These are phyloP conservation scores for Torymus texanus DNA, from an alignment of 2,888 invertebrate genomes.

Conservation along the genomic window DNA sequence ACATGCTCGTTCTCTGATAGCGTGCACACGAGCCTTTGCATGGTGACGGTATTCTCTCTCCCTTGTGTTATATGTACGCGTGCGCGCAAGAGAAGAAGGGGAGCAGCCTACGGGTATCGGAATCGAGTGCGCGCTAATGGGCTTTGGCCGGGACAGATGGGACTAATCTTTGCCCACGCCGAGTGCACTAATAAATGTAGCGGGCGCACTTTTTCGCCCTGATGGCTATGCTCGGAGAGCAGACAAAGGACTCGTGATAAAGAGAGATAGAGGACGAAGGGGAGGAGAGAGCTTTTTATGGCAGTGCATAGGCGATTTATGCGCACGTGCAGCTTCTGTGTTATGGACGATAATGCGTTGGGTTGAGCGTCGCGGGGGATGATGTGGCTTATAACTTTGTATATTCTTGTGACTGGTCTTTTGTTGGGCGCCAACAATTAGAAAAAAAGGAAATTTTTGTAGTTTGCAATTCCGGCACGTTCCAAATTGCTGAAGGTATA, in stretches of 20 bases:
- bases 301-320: not conserved
- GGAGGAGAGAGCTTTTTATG: not conserved
- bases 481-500: too few relatives aligned
- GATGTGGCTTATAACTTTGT: too few relatives aligned
- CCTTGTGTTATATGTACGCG: not conserved
- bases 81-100: not conserved
- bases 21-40: not conserved
- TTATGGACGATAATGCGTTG: too few relatives aligned
- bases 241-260: constrained; percentile 13
- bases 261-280: not conserved
- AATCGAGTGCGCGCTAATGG: constrained; percentile 42
- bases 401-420: not conserved
- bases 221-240: not conserved
- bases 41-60: not conserved
- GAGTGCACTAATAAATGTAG: constrained; percentile 32
- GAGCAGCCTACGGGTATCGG: constrained; percentile 12
- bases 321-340: constrained; percentile 13
- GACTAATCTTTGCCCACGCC: constrained; percentile 18
- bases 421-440: not conserved
- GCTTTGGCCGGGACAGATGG: constrained; percentile 36
- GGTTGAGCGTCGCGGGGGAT: too few relatives aligned
- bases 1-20: constrained; percentile 37
- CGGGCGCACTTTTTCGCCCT: not conserved
- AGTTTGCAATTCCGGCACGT: too few relatives aligned
- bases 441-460: too few relatives aligned